phyloP scores from a whole-genome alignment of 2,888 invertebrate species.

The Dione vanillae region DNA sequence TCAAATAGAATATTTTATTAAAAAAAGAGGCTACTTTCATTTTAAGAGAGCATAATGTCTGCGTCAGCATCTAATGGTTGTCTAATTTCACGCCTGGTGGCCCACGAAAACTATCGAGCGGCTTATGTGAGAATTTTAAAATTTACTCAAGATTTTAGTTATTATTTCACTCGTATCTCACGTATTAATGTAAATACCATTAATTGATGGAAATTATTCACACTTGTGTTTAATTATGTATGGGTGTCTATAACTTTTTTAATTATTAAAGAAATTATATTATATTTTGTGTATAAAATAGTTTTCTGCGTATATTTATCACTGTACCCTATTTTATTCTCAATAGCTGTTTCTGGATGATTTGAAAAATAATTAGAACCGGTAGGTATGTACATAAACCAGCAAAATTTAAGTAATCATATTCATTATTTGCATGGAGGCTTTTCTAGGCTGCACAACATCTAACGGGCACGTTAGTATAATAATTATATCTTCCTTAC shows the following conservation, averaged over 20 bases:
- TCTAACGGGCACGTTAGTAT: no score
- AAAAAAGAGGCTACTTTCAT: conserved; percentile 25
- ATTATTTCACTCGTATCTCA: neutral
- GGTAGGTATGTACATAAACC: no score
- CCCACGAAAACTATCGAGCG: conserved; percentile 57
- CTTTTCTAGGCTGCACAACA: no score
- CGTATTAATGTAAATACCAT: neutral
- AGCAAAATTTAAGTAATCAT: no score
- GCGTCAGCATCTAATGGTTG: conserved; percentile 50
- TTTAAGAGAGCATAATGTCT: conserved; percentile 37
- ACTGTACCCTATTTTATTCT: no score
- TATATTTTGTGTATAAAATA: no score
- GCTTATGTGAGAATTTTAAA: conserved; percentile 46
- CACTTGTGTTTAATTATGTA: neutral
- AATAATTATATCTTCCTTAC: no score
- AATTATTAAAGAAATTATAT: no score
- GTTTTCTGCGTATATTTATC: no score
- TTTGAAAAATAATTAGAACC: no score
- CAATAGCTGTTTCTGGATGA: no score
- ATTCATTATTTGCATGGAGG: no score
- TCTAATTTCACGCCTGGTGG: conserved; percentile 66
- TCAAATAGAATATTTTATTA: conserved; percentile 10
- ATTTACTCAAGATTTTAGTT: conserved; percentile 23
- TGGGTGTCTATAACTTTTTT: neutral
- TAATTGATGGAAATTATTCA: neutral